Base-by-base conservation (phyloP, 2,888 invertebrate species). In the Strigamia transsilvanica region DNA sequence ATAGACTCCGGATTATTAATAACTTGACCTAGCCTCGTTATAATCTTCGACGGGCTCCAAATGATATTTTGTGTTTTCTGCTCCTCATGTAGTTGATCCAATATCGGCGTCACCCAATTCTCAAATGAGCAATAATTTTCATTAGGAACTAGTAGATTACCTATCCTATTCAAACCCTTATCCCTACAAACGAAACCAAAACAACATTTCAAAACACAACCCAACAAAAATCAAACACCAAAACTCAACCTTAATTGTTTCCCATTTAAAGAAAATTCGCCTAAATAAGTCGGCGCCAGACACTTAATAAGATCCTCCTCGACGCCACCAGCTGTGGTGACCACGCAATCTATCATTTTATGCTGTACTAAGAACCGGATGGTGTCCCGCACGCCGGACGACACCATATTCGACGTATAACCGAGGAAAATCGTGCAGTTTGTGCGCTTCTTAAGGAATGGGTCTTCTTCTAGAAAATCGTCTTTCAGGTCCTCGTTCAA, bases 251-350 rank as follows among this genome's bases (percentile, higher is more conserved):
- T 90, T 89, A 88, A 92, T n/a, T 84, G 80, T 42, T 85, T 92
- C 0, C 98, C 98, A 85, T 92, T 91, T 82, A 98, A 90, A 86
- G 92, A 90, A 87, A 98, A 99, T 86, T 97, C 95, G 0, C 99
- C 99, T 80, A 99, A 87, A 86, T 92, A 98, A 0, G 98, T 99
- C 0, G 97, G 95, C 1, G 96, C 96, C 82, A 99, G 90, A 87
- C 99, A 99, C 90, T 99, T 99, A 73, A 99, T 99, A 78, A 99
- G 92, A 89, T 99, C 99, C 89, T 99, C 99, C 88, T 99, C 99
- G 0, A 99, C 91, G 0, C 99, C 99, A 0, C 99, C 99, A 0
- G 99, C 99, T 13, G 98, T 97, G 0, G 99, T 95, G 0, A 99
- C 99, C 84, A 99, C 91, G 87, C 97, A 97, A 88, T 99, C 99